Evolutionary conservation across 2,888 invertebrate species (phyloP), one percentile per base, ranked within the genome.

Genomic region (Agrotis segetum): DNA sequence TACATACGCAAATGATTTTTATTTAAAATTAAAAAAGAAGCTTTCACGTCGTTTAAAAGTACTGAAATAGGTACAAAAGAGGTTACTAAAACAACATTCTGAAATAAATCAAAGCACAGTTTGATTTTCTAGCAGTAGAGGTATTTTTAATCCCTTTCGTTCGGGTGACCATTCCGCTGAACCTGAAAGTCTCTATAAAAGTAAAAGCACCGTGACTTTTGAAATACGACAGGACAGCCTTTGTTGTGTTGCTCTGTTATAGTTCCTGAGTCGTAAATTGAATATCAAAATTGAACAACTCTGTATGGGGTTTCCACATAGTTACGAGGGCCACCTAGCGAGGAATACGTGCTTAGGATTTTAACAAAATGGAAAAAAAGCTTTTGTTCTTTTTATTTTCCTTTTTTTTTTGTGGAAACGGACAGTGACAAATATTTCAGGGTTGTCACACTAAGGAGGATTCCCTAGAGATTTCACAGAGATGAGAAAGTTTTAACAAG

Each of bases 191-290:
- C 40, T 19, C 75, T 47, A 67, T 62, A 67, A 63, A 67, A 53
- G 49, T 63, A 73, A 79, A 79, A 79, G 52, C 61, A 2, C 24
- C 44, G 44, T 14, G 50, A 16, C 14, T 55, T 74, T 56, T 80
- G 67, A 74, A 64, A 64, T 58, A 74, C 75, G 46, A 60, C 63
- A 44, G 67, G 47, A 67, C 66, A 58, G 74, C 63, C 77, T 64
- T 77, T 77, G 75, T 77, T 67, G 55, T 74, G 63, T 67, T 19
- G 55, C 11, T n/a, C 74, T 61, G 56, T 66, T 79, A 74, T 58
- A 79, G 65, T 76, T 55, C 67, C 67, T 66, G 63, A 80, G 60
- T 74, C 63, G 81, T 81, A 75, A 81, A 77, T 77, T 80, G 67
- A 67, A 77, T 77, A 75, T 75, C 75, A 80, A 80, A 74, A 77